Evolutionary conservation across 2,113 vertebrate genomes (phyloP), one percentile per base, ranked within the genome.

Genomic region (Falcunculus frontatus): DNA sequence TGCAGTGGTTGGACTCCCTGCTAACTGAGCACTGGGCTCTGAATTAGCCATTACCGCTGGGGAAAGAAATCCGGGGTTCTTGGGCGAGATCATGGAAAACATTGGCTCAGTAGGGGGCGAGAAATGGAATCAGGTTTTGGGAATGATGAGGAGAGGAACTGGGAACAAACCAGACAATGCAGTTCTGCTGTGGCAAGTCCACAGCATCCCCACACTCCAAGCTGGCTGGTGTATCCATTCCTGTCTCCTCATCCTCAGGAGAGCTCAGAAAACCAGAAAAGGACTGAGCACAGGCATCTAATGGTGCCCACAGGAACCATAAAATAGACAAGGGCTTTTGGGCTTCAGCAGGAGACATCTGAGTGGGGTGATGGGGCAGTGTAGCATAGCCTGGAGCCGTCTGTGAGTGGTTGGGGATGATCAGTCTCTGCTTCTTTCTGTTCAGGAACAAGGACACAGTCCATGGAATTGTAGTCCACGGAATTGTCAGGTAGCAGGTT

Each of bases 1-100:
- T 56, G 83, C 69, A 21, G 93, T 89, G 93, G 80, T 93, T 95
- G 93, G 90, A 75, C 83, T 93, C 93, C 85, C 93, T 90, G 86
- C 94, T 93, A 94, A 85, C 59, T 74, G 85, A 94, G 92, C 90
- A 39, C 82, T 80, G 86, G 72, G 75, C 63, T 94, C 92, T 63
- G 60, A 88, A 88, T 88, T 90, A 86, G 86, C 37, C 62, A 42
- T 94, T 86, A 95, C 86, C 0, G 0, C 47, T 57, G 49, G 88
- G 50, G 87, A 87, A 91, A 96, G 95, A 93, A 92, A 90, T 88
- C 72, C 20, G 6, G 87, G 86, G 79, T 25, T 86, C 86, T 92
- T 95, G 83, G 92, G 83, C 50, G 47, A 74, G 68, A 42, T 70
- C 79, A 78, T 6, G 17, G 93, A 95, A 95, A 95, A 96, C 90